Conservation (phyloP, 1,140 invertebrate genomes). For the Medauroidea extradentata region DNA sequence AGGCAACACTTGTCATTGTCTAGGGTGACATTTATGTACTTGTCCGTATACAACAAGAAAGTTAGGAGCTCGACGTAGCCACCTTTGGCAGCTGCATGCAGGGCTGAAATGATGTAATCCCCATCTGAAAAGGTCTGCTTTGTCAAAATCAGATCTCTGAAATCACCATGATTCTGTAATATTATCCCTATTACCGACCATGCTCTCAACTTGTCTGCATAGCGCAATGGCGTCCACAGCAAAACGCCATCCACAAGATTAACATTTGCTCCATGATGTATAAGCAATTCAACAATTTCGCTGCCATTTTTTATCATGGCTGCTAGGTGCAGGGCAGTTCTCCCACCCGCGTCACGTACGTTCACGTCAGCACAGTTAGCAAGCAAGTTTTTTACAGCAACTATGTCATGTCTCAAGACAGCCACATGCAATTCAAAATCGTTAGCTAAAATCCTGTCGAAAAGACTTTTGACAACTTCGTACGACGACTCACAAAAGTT, state of each 20-base stretch:
- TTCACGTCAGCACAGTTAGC: background rate
- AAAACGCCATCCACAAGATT: background rate
- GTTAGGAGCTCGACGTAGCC: background rate
- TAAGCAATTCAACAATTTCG: background rate
- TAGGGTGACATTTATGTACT: background rate
- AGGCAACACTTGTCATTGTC: background rate
- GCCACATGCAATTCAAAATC: background rate
- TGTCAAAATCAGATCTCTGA: background rate
- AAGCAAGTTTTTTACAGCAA: background rate
- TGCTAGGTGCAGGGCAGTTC: constrained; percentile 7
- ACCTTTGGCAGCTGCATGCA: background rate
- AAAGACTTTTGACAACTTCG: background rate
- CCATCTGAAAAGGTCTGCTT: background rate
- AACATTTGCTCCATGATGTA: background rate
- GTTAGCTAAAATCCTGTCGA: background rate
- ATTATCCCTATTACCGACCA: background rate
- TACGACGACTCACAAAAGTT: too few relatives aligned
- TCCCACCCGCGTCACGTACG: background rate
- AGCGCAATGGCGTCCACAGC: background rate
- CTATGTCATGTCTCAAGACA: background rate
- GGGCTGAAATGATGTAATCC: background rate
- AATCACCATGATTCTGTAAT: background rate
- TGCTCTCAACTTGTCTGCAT: background rate
- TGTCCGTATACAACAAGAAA: background rate
- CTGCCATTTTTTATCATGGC: background rate